These are phyloP conservation scores for Odontomyia ornata DNA, from an alignment of 2,888 invertebrate genomes.

Conservation along the genomic window DNA sequence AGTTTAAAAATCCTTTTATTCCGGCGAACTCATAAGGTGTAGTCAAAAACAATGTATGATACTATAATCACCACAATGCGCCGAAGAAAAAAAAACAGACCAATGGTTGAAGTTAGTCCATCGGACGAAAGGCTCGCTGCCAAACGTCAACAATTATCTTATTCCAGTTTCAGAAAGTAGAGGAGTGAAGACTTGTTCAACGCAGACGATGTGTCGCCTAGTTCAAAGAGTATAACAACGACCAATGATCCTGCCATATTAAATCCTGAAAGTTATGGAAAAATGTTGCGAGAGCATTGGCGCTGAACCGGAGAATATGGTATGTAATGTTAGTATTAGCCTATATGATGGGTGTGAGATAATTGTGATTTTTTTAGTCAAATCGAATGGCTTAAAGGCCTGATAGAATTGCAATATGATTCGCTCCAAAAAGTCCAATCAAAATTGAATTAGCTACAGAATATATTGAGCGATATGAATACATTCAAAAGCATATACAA, in stretches of 20 bases:
- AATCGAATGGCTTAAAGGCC: constrained; percentile 89
- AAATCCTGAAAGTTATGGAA: constrained; percentile 93
- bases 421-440: constrained; percentile 83
- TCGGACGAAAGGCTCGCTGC: constrained; percentile 68
- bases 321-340: constrained; percentile 92
- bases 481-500: constrained; percentile 92
- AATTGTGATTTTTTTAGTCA: constrained; percentile 94
- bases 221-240: constrained; percentile 90
- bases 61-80: constrained; percentile 7
- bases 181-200: constrained; percentile 84
- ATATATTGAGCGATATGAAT: constrained; percentile 83
- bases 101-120: constrained; percentile 14
- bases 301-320: constrained; percentile 96
- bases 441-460: constrained; percentile 86
- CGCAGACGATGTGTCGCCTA: constrained; percentile 83
- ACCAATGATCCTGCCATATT: constrained; percentile 81
- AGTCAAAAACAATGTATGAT: neutral
- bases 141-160: constrained; percentile 67
- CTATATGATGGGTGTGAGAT: constrained; percentile 93
- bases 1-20: no score
- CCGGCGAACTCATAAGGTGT: neutral
- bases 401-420: constrained; percentile 86
- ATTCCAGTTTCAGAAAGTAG: constrained; percentile 73
- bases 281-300: constrained; percentile 92
- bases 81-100: constrained; percentile 27